Evolutionary conservation across 2,888 invertebrate species (phyloP), one percentile per base, ranked within the genome.

Genomic region (Serripes groenlandicus): DNA sequence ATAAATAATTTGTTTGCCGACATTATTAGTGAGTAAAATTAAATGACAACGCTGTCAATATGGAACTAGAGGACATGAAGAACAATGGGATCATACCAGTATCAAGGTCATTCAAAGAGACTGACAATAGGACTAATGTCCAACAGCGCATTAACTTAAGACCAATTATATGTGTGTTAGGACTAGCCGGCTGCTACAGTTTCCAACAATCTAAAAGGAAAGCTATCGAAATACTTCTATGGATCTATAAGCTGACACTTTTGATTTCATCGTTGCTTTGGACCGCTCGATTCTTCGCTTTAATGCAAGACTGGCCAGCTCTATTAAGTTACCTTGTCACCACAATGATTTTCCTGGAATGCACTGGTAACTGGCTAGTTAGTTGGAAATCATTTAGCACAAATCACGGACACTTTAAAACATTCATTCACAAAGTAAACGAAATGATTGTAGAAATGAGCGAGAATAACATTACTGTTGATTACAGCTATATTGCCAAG

Each of bases 311-410:
- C 30, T 34, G 9, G 62, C 11, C 34, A 3, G 32, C 62, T 34
- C 11, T 34, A 5, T 15, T 62, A 18, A 30, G 32, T 18, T 28
- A n/a, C 7, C 21, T 62, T 30, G 34, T 32, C 18, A 21, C 34
- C 21, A n/a, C 34, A 4, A 34, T 34, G 34, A 32, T 62, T 62
- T 34, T 0, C 21, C 32, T 62, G n/a, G 21, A 62, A 34, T 32
- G 62, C n/a, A 21, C 34, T 5, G n/a, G 62, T 34, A 62, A 62
- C n/a, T 62, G 62, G 62, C 7, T 34, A 0, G 21, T 62, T 3
- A 34, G 62, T 62, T 62, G 62, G 62, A 62, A 62, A 32, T 11
- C 62, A 15, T 62, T 62, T n/a, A 62, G 62, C n/a, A 34, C 15
- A 32, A 1, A 7, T 34, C 21, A n/a, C 3, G 62, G 62, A 11